phyloP scores from a whole-genome alignment of 1,140 invertebrate genomes.

The Daktulosphaira vitifoliae region DNA sequence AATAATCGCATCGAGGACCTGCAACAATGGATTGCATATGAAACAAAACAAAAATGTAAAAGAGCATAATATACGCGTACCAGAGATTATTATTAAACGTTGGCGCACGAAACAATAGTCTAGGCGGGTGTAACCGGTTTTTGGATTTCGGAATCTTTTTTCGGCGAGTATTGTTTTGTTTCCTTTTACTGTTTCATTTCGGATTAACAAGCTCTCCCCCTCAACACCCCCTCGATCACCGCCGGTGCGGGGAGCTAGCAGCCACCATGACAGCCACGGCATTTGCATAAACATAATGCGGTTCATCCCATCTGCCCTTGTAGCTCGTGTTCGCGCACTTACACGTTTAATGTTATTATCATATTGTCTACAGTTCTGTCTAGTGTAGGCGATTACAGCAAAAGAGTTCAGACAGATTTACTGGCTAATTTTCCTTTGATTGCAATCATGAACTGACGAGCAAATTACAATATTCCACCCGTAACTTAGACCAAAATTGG shows the following conservation, averaged over 20 bases:
- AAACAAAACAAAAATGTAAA: constrained; percentile 21
- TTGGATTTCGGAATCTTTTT: constrained; percentile 29
- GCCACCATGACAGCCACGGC: not conserved
- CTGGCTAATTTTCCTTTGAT: constrained; percentile 1
- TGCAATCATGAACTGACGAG: no score
- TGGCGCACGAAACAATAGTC: constrained; percentile 13
- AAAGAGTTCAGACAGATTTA: not conserved
- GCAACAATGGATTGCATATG: constrained; percentile 19
- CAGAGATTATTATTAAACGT: constrained; percentile 23
- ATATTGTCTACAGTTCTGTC: no score
- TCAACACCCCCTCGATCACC: not conserved
- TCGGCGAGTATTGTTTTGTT: constrained; percentile 15
- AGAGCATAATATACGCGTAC: constrained; percentile 11
- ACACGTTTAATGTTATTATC: no score
- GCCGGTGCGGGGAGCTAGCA: not conserved
- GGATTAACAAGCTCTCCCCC: constrained; percentile 25
- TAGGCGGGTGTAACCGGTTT: constrained; percentile 30
- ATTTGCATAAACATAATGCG: constrained; percentile 31
- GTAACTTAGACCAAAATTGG: no score
- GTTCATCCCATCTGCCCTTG: constrained; percentile 30
- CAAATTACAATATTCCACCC: no score
- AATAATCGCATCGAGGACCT: constrained; percentile 23
- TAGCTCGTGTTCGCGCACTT: not conserved
- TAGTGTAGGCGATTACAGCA: not conserved
- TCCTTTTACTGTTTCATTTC: constrained; percentile 30